A percentile compares a stretch with the other conserved stretches of the same genome.
Evolutionary conservation across 2,797 vertebrate species (phyloP).

Genomic region (Enteromius radiatus): DNA sequence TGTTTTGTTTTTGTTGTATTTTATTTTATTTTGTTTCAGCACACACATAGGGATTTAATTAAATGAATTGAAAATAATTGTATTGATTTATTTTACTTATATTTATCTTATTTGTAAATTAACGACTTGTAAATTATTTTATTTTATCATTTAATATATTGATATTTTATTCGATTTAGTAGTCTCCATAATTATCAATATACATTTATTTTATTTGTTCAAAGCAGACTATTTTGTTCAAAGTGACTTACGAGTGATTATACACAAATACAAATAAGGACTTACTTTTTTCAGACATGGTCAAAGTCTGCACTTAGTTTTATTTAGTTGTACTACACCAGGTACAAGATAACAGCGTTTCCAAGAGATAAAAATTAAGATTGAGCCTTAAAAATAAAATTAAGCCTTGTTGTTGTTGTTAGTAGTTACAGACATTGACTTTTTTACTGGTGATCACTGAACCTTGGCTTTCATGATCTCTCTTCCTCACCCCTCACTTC

Average conservation of each 20-base stretch:
- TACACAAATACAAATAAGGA: neutral
- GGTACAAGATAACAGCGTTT: neutral
- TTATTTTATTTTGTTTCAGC: neutral
- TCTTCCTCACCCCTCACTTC: conserved; percentile 74
- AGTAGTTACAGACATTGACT: conserved; percentile 61
- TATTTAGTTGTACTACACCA: neutral
- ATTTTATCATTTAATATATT: neutral
- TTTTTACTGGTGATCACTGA: conserved; percentile 75
- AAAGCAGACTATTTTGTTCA: neutral
- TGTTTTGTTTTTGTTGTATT: neutral
- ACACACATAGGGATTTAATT: neutral
- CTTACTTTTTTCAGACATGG: neutral
- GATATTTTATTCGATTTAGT: neutral
- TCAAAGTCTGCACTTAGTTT: neutral
- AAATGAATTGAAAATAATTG: too few species aligned
- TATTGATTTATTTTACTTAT: neutral
- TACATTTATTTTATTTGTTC: neutral
- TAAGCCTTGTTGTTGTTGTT: conserved; percentile 60
- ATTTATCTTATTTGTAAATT: too few species aligned
- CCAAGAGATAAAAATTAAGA: neutral
- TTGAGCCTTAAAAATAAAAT: too few species aligned
- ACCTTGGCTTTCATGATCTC: conserved; percentile 74
- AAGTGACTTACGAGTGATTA: neutral
- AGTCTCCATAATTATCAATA: neutral
- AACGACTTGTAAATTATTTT: too few species aligned